Evolutionary conservation across 1,140 invertebrate species (phyloP).

Genomic region (Pseudomyrmex cubaensis): DNA sequence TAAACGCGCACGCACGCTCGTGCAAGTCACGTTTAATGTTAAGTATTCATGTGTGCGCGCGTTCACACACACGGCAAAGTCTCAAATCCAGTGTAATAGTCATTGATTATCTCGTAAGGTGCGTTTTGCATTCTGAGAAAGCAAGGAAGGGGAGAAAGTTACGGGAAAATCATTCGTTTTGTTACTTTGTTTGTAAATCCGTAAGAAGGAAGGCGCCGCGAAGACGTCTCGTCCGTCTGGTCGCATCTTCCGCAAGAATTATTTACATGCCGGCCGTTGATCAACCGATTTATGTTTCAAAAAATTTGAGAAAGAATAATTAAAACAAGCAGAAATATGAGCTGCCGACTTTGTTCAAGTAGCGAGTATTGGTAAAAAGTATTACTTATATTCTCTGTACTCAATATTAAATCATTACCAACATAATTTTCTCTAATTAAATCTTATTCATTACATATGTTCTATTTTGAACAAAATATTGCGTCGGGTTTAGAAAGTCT

Average conservation of each 20-base stretch:
- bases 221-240: not conserved
- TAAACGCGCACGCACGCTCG: not conserved
- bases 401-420: too few relatives aligned
- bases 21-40: conserved; percentile 52
- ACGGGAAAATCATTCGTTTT: conserved; percentile 58
- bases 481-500: too few relatives aligned
- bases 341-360: conserved; percentile 11
- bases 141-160: conserved; percentile 77
- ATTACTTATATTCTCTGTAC: not conserved
- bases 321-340: conserved; percentile 35
- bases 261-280: conserved; percentile 39
- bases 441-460: too few relatives aligned
- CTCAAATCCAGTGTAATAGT: conserved; percentile 6
- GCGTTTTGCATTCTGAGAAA: conserved; percentile 70
- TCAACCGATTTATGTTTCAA: conserved; percentile 59
- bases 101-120: conserved; percentile 44
- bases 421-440: too few relatives aligned
- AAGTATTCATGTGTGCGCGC: conserved; percentile 8
- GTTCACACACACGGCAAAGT: not conserved
- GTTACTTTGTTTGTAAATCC: conserved; percentile 39
- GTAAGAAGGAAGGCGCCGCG: conserved; percentile 37
- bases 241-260: conserved; percentile 42
- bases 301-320: conserved; percentile 46
- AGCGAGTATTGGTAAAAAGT: not conserved
- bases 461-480: too few relatives aligned